Evolutionary conservation across 2,888 invertebrate genomes (phyloP).

Genomic region (Eulithis prunata): DNA sequence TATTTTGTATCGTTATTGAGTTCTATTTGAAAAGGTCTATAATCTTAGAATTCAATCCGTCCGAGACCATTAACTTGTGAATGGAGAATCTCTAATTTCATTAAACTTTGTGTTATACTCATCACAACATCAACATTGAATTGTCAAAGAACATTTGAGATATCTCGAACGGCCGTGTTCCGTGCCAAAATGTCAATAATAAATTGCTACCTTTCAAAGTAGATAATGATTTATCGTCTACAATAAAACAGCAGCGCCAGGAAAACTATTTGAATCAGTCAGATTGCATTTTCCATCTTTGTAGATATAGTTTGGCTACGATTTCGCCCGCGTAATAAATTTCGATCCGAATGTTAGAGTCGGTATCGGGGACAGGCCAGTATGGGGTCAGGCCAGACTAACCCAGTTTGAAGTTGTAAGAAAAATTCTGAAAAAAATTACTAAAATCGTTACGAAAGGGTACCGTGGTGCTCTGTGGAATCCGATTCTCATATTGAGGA

Average conservation of each 20-base stretch:
- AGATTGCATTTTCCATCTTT: constrained; percentile 27
- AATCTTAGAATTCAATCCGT: neutral
- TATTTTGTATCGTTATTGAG: neutral
- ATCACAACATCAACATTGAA: neutral
- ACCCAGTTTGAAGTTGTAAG: too few species aligned
- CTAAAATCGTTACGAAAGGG: too few species aligned
- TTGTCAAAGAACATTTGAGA: neutral
- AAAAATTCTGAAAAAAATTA: too few species aligned
- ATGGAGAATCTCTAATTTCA: neutral
- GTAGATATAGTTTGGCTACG: constrained; percentile 2
- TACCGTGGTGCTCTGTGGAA: too few species aligned
- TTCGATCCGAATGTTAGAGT: neutral
- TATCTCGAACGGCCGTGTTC: constrained; percentile 13
- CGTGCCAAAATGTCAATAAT: constrained; percentile 24
- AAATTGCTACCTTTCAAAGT: constrained; percentile 25
- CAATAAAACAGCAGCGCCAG: constrained; percentile 22
- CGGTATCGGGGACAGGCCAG: too few species aligned
- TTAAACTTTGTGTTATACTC: neutral
- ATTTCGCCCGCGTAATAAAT: neutral
- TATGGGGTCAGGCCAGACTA: too few species aligned
- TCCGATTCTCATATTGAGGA: too few species aligned
- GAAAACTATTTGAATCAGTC: constrained; percentile 28
- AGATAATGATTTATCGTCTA: constrained; percentile 31
- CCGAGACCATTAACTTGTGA: neutral
- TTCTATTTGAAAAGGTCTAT: neutral